phyloP scores from a whole-genome alignment of 2,888 invertebrate genomes.

The Agrochola macilenta region DNA sequence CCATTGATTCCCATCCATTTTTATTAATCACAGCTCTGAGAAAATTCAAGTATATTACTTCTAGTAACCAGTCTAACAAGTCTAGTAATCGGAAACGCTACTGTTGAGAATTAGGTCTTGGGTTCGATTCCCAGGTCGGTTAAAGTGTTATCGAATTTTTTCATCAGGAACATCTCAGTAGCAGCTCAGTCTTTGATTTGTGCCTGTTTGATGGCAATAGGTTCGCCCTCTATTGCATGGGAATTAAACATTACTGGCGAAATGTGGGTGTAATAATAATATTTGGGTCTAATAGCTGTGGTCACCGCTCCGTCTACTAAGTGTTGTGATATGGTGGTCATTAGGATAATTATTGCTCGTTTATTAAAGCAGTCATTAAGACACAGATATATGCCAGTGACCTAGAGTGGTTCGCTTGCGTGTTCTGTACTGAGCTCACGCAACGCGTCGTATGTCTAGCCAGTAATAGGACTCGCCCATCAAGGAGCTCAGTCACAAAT shows the following conservation, averaged over 20 bases:
- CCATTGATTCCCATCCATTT: neutral
- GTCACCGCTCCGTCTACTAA: neutral
- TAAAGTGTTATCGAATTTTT: neutral
- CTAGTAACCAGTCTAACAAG: neutral
- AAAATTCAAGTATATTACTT: too few species aligned
- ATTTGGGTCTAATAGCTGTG: neutral
- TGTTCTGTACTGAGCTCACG: too few species aligned
- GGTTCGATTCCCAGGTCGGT: too few species aligned
- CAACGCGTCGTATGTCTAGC: too few species aligned
- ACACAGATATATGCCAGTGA: too few species aligned
- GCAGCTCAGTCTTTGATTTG: neutral
- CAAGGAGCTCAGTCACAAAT: too few species aligned
- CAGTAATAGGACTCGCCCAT: too few species aligned
- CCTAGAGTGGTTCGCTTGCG: too few species aligned
- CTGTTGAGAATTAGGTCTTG: neutral
- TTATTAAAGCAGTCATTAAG: conserved; percentile 28
- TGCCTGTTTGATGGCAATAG: neutral
- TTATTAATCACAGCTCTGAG: too few species aligned
- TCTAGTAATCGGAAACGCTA: neutral
- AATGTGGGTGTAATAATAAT: too few species aligned
- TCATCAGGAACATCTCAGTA: neutral
- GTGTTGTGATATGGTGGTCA: conserved; percentile 17
- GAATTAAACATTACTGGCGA: too few species aligned
- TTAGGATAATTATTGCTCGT: conserved; percentile 27
- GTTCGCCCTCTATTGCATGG: neutral